Conservation (phyloP, 2,113 vertebrate species). For the Cettia cetti region DNA sequence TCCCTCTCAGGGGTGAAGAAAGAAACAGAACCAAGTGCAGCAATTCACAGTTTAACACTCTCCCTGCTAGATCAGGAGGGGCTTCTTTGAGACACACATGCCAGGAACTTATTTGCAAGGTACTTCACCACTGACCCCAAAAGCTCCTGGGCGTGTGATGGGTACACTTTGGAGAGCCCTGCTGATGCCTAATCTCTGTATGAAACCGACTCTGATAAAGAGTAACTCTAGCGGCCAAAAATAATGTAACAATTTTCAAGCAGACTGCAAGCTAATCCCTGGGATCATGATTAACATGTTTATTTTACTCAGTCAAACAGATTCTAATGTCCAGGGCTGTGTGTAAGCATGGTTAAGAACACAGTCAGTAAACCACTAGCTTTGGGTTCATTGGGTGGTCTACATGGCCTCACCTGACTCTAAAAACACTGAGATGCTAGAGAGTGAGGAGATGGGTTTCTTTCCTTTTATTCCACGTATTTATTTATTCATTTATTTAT, state of each 20-base stretch:
- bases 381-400: background rate
- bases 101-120: background rate
- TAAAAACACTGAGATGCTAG: background rate
- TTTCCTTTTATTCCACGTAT: background rate
- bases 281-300: constrained; percentile 43
- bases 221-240: constrained; percentile 21
- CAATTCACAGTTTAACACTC: background rate
- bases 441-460: background rate
- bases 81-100: background rate
- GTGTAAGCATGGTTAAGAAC: background rate
- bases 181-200: background rate
- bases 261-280: constrained; percentile 10
- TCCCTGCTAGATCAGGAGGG: background rate
- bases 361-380: background rate
- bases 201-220: constrained; percentile 8
- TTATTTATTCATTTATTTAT: background rate
- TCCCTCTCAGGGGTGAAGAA: background rate
- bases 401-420: background rate
- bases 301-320: constrained; percentile 52
- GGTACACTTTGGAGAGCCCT: background rate
- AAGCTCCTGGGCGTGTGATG: background rate
- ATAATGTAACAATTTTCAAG: background rate
- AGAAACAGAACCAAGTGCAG: background rate
- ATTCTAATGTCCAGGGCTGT: background rate
- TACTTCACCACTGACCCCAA: background rate